Percentiles rank a stretch among this genome's conserved stretches.
Conservation (phyloP, 1,140 invertebrate genomes). For the Ceratina calcarata region DNA sequence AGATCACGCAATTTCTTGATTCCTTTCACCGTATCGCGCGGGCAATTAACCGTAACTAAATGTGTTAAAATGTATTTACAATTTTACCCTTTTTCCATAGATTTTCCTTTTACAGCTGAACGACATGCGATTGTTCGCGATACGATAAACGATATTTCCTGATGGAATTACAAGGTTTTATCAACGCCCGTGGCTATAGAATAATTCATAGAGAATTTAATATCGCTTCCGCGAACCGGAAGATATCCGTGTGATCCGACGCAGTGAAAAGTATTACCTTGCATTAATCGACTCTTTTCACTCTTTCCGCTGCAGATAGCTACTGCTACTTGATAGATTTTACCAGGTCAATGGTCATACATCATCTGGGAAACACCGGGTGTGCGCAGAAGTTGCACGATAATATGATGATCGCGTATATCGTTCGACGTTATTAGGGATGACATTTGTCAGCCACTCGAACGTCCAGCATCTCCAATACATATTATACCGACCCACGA, state of each 20-base stretch:
- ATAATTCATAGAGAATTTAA: conserved; percentile 31
- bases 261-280: neutral
- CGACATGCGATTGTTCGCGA: neutral
- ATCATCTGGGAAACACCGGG: conserved; percentile 4
- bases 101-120: neutral
- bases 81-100: too few species aligned
- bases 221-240: neutral
- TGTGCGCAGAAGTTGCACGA: neutral
- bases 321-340: neutral
- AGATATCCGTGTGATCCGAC: neutral
- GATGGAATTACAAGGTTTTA: conserved; percentile 10
- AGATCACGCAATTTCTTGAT: conserved; percentile 4
- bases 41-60: neutral
- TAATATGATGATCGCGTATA: conserved; percentile 1
- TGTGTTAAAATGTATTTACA: neutral
- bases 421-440: conserved; percentile 8
- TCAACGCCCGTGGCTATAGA: neutral
- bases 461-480: neutral
- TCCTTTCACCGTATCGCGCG: neutral
- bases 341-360: conserved; percentile 16
- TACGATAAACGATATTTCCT: neutral
- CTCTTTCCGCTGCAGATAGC: too few species aligned
- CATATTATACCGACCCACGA: too few species aligned
- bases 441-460: conserved; percentile 9
- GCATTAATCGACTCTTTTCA: conserved; percentile 16